A percentile compares a stretch with the other conserved stretches of the same genome.
These are phyloP conservation scores for Trypoxylon attenuatum DNA, from an alignment of 2,888 invertebrate species.

Conservation along the genomic window DNA sequence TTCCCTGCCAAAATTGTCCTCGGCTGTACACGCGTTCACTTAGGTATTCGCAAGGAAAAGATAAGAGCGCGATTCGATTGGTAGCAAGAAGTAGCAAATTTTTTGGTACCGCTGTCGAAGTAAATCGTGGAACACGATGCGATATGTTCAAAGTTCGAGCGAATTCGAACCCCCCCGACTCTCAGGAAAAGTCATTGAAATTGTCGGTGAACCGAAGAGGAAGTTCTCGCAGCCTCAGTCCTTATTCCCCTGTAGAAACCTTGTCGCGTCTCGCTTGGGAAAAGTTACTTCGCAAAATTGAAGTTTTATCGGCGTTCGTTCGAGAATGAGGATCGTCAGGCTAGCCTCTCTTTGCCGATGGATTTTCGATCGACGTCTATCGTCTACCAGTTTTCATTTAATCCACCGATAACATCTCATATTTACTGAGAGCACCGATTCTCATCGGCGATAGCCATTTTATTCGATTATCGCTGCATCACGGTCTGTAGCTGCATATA, in stretches of 20 bases:
- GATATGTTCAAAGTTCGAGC: slow-evolving; percentile 24
- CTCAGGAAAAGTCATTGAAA: neutral
- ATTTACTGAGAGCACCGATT: no score
- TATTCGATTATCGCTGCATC: neutral
- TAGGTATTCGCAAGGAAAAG: no score
- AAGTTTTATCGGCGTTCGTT: slow-evolving; percentile 4
- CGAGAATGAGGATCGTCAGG: neutral
- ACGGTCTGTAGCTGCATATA: no score
- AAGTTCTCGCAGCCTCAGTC: neutral
- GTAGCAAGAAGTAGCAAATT: no score
- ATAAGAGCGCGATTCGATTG: no score
- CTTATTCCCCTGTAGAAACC: neutral
- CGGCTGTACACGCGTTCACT: no score
- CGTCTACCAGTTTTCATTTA: neutral
- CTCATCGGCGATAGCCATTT: no score
- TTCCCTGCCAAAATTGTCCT: no score
- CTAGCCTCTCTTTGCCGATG: neutral
- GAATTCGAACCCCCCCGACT: neutral
- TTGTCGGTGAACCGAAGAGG: neutral
- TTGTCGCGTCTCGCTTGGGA: neutral
- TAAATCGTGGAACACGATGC: slow-evolving; percentile 22
- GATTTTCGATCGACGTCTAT: neutral
- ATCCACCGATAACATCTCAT: neutral
- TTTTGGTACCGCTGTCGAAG: no score
- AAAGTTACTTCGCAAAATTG: slow-evolving; percentile 1